phyloP scores from a whole-genome alignment of 1,140 invertebrate genomes.

The Temnothorax curvispinosus region DNA sequence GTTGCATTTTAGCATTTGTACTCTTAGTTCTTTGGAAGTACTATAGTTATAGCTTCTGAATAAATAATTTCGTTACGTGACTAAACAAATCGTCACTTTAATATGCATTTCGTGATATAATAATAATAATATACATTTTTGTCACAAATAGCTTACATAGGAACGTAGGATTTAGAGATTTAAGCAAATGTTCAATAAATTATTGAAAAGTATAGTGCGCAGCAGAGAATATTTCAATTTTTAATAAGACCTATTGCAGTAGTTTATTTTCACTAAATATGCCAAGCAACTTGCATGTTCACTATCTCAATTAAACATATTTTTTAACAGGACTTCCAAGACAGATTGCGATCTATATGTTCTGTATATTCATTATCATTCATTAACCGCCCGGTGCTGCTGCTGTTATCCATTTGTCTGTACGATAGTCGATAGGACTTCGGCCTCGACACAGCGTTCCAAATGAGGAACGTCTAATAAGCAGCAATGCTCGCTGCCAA shows the following conservation, averaged over 20 bases:
- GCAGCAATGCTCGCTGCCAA: constrained; percentile 51
- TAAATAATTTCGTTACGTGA: not conserved
- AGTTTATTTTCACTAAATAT: not conserved
- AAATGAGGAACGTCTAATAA: constrained; percentile 53
- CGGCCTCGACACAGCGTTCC: constrained; percentile 48
- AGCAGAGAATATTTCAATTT: not conserved
- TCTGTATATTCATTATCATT: constrained; percentile 1
- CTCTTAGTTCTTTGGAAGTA: not conserved
- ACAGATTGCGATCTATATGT: not conserved
- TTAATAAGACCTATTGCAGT: not conserved
- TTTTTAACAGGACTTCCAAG: not conserved
- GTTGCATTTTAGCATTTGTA: not conserved
- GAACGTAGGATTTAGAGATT: not conserved
- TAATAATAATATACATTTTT: not conserved
- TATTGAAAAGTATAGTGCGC: not conserved
- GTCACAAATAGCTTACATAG: not conserved
- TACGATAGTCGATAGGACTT: constrained; percentile 19
- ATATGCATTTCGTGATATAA: too few relatives aligned
- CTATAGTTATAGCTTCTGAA: not conserved
- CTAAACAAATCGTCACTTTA: too few relatives aligned
- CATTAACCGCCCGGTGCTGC: not conserved
- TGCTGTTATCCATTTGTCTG: not conserved
- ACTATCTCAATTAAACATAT: not conserved
- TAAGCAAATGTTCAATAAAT: not conserved
- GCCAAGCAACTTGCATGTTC: not conserved